These are phyloP conservation scores for Hyaena hyaena DNA, from an alignment of 2,113 vertebrate genomes.

Conservation along the genomic window DNA sequence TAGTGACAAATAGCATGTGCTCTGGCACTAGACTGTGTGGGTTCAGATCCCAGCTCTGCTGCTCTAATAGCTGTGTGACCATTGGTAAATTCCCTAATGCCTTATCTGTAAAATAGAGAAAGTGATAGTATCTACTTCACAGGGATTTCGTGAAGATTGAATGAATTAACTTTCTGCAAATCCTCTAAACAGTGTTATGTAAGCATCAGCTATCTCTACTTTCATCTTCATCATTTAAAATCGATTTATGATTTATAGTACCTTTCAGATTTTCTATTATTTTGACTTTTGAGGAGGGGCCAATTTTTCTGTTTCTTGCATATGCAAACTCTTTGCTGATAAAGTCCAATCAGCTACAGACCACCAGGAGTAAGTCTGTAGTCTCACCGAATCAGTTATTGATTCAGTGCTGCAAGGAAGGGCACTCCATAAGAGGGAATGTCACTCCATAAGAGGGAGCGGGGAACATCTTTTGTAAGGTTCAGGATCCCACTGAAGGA, in stretches of 20 bases:
- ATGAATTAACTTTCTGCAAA: background rate
- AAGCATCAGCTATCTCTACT: background rate
- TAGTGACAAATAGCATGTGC: background rate
- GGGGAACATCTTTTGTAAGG: background rate
- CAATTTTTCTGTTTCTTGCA: background rate
- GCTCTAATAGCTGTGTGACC: background rate
- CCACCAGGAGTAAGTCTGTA: background rate
- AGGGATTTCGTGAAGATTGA: background rate
- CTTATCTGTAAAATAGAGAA: background rate
- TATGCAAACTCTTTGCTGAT: background rate
- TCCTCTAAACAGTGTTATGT: background rate
- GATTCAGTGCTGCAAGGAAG: background rate
- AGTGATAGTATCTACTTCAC: background rate
- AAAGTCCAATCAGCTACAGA: background rate
- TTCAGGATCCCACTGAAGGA: background rate
- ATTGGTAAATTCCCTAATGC: background rate
- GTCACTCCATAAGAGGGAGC: background rate
- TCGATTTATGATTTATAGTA: background rate
- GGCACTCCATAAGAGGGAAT: background rate
- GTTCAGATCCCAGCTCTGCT: background rate
- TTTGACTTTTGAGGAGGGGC: background rate
- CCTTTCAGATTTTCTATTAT: background rate
- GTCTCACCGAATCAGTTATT: background rate
- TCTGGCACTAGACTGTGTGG: background rate
- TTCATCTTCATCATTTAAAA: background rate